These are phyloP conservation scores for Podotricha telesiphe DNA, from an alignment of 2,888 invertebrate species.

Conservation along the genomic window DNA sequence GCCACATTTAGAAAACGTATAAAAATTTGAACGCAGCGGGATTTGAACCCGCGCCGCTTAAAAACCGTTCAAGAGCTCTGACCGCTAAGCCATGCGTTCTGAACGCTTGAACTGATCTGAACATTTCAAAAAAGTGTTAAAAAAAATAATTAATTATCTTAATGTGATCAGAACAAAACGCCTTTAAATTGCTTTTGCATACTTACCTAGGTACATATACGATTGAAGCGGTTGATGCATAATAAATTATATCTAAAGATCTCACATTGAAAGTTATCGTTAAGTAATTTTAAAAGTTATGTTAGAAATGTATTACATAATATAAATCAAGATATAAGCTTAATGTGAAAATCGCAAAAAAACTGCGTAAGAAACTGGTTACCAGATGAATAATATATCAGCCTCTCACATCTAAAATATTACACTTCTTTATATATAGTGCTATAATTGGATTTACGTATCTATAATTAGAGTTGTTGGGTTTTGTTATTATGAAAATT, in stretches of 20 bases:
- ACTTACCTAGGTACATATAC: background rate
- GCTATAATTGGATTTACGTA: conserved; percentile 14
- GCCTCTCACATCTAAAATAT: conserved; percentile 33
- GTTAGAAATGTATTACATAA: conserved; percentile 6
- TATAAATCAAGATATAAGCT: conserved; percentile 14
- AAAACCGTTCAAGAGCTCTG: too few relatives aligned
- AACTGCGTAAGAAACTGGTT: conserved; percentile 25
- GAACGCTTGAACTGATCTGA: too few relatives aligned
- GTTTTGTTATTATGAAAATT: conserved; percentile 9
- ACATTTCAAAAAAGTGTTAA: too few relatives aligned
- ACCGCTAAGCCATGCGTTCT: too few relatives aligned
- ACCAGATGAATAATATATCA: conserved; percentile 29
- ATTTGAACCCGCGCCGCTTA: too few relatives aligned
- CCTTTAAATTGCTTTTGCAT: background rate
- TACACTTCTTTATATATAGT: conserved; percentile 16
- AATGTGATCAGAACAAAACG: background rate
- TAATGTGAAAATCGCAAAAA: conserved; percentile 14
- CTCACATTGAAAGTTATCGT: conserved; percentile 22
- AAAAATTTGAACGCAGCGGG: too few relatives aligned
- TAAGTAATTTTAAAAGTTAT: conserved; percentile 19
- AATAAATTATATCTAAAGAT: conserved; percentile 15
- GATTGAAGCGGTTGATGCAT: conserved; percentile 5
- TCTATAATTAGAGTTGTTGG: conserved; percentile 26
- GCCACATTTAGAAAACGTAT: too few relatives aligned
- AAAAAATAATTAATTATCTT: background rate